Base-by-base conservation (phyloP, 2,797 vertebrate species). In the Rhodeus uyekii region DNA sequence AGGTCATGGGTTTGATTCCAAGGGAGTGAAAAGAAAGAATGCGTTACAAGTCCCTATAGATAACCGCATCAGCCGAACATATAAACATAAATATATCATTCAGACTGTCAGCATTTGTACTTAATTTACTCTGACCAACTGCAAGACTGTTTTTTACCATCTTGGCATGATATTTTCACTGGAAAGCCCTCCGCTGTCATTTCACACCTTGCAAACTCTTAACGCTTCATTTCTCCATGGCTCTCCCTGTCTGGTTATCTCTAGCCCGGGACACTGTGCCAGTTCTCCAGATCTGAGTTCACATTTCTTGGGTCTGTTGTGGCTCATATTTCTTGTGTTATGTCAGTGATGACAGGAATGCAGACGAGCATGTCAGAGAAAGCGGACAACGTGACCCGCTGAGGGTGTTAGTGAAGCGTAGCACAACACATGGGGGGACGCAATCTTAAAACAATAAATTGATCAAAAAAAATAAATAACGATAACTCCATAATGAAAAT, bases 321-420 rank as follows among this genome's bases (percentile, higher is more conserved):
- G 75, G 80, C 73, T 86, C 80, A 67, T 80, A 78, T 78, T 84
- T 85, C 80, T 82, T 44, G 75, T 71, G 76, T 86, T 83, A 80
- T 87, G 76, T 89, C 85, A 83, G 80, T 76, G 76, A 84, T 76
- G 85, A 84, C 81, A 88, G 84, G 67, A 88, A 85, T 85, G 75
- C 29, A 75, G 77, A 71, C 39, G 68, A 82, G 63, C 48, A 60
- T 61, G 65, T n/a, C 65, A 73, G 50, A 74, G 61, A 67, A 77
- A 67, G 75, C 44, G 75, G 68, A 67, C 80, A 77, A 53, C 10
- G 12, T 53, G 73, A 80, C 78, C 77, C 68, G 36, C 44, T 65
- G 32, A 14, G 78, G 68, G 81, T 58, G 9, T 64, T 50, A 72
- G 58, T 12, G 38, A 65, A 24, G 22, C 8, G 60, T 36, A 69